Evolutionary conservation across 2,888 invertebrate genomes (phyloP), one percentile per base, ranked within the genome.

Genomic region (Taphrorychus bicolor): DNA sequence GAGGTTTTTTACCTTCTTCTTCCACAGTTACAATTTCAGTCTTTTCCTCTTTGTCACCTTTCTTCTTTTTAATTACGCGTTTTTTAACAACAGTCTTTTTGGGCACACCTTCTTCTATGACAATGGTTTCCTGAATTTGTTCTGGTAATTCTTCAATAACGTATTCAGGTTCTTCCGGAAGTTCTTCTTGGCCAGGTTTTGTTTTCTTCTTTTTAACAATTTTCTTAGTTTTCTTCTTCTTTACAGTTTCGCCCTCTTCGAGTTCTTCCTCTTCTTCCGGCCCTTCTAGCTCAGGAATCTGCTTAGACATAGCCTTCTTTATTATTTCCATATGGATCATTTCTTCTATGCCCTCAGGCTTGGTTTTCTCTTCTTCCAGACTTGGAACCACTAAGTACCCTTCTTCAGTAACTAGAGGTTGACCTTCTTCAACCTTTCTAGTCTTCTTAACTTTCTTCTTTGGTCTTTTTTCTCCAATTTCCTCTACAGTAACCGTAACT

Each of bases 31-130:
- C 80, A 72, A 77, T 63, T 70, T 84, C 21, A 70, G 73, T 73
- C n/a, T 75, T 73, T 73, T 81, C 77, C 49, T 81, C 66, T 53
- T 78, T 79, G 7, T 74, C 76, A 3, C 78, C 82, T 59, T 70
- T 72, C 22, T 58, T 65, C 57, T 77, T 78, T 62, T 75, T 78
- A 3, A 76, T 73, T 1, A 77, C 70, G 2, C 76, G 72, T 41
- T 76, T 79, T 41, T 73, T 79, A 9, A 74, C 73, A 0, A 73
- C 65, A 69, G 61, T 76, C 48, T 73, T 73, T 66, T 76, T 48
- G 11, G 60, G 67, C 64, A 72, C 68, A 18, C 73, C 73, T 53
- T 73, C 71, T 24, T 70, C 71, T 17, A 71, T 71, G 9, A 70
- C 58, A 76, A 60, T 78, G 19, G 71, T 75, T 68, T 68, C 63